Evolutionary conservation across 2,888 invertebrate genomes (phyloP).

Genomic region (Abrostola tripartita): DNA sequence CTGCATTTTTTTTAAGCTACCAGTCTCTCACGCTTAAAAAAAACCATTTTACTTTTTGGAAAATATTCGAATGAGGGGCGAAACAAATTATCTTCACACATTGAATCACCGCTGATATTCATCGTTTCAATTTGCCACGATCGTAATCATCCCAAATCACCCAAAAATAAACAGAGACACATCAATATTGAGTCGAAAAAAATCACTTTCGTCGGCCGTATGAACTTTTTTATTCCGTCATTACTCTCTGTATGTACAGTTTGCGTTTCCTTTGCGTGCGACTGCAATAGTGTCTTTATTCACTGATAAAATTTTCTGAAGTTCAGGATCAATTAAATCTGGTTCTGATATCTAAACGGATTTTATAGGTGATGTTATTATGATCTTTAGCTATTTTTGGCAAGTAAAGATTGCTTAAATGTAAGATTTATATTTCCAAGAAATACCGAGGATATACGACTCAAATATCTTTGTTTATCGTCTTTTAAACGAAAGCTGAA

Average conservation of each 20-base stretch:
- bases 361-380: no score
- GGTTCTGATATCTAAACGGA: no score
- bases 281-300: background rate
- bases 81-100: constrained; percentile 30
- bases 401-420: no score
- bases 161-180: constrained; percentile 58
- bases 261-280: background rate
- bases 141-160: constrained; percentile 47
- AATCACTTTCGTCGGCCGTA: constrained; percentile 49
- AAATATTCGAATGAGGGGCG: background rate
- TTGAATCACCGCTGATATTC: constrained; percentile 37
- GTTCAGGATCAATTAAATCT: no score
- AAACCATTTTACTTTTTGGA: background rate
- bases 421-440: no score
- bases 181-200: constrained; percentile 54
- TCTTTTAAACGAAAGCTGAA: no score
- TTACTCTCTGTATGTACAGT: constrained; percentile 30
- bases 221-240: constrained; percentile 36
- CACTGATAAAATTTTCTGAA: background rate
- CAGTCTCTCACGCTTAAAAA: background rate
- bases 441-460: no score
- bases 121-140: constrained; percentile 50
- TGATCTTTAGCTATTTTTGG: no score
- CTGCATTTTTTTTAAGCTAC: no score
- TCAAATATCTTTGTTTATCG: no score